These are phyloP conservation scores for Enteromius treurensis DNA, from an alignment of 2,797 vertebrate genomes.

Conservation along the genomic window DNA sequence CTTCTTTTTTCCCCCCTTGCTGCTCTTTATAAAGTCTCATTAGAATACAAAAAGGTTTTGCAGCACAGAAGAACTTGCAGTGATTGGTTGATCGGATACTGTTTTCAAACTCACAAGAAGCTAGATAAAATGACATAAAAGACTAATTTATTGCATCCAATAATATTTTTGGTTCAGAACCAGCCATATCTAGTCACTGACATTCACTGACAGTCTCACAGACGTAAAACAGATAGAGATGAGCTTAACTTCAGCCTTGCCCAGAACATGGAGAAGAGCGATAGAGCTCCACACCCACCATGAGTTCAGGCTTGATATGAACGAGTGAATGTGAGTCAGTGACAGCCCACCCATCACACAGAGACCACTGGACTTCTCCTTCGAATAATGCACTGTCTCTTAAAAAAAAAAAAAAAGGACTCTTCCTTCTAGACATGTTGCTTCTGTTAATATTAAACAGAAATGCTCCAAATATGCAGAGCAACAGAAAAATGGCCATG, in stretches of 20 bases:
- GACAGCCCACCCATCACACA: conserved; percentile 1
- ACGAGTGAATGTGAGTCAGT: background rate
- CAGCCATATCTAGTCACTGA: background rate
- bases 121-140: too few species aligned
- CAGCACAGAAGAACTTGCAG: background rate
- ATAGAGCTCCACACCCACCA: conserved; percentile 60
- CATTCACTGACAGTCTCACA: background rate
- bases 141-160: background rate
- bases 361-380: too few species aligned
- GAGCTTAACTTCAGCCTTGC: background rate
- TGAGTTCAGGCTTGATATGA: conserved; percentile 46
- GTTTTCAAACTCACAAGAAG: background rate
- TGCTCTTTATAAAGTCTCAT: background rate
- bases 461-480: conserved; percentile 2
- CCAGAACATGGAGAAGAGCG: conserved; percentile 37
- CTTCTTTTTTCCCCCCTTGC: background rate
- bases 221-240: background rate
- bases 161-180: background rate
- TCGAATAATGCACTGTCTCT: too few species aligned
- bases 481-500: background rate
- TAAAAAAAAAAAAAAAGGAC: background rate
- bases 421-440: background rate
- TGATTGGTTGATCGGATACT: background rate
- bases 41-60: background rate
- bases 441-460: conserved; percentile 31